These are phyloP conservation scores for Choloepus didactylus DNA, from an alignment of 2,797 vertebrate genomes.

Conservation along the genomic window DNA sequence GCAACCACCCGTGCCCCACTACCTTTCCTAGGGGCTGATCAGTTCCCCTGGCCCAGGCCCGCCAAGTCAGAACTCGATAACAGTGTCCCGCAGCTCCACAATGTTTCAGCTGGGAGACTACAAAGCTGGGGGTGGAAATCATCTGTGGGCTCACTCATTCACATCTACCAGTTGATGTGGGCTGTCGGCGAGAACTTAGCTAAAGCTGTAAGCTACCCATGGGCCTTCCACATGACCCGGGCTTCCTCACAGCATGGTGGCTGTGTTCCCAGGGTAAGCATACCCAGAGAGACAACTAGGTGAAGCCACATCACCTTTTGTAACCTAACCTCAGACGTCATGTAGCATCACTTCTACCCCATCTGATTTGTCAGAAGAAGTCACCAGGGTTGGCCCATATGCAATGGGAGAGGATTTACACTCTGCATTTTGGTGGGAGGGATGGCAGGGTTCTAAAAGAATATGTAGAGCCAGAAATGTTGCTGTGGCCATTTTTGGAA, in stretches of 20 bases:
- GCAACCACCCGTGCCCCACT: too few relatives aligned
- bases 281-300: not conserved
- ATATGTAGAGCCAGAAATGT: constrained; percentile 43
- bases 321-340: not conserved
- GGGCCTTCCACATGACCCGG: not conserved
- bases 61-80: too few relatives aligned
- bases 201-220: not conserved
- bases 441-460: constrained; percentile 25
- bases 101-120: not conserved
- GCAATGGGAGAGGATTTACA: not conserved
- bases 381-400: not conserved
- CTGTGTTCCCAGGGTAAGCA: not conserved
- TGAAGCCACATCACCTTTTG: not conserved
- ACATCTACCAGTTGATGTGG: too few relatives aligned
- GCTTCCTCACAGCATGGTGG: constrained; percentile 10
- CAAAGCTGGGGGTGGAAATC: not conserved
- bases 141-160: not conserved
- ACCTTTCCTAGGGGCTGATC: too few relatives aligned
- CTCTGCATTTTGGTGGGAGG: not conserved
- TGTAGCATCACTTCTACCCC: not conserved
- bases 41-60: too few relatives aligned
- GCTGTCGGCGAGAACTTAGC: not conserved
- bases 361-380: not conserved
- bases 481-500: constrained; percentile 6
- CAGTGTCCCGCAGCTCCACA: too few relatives aligned